A percentile compares a stretch with the other conserved stretches of the same genome.
Evolutionary conservation across 2,113 vertebrate species (phyloP).

Genomic region (Ancistrus triradiatus): DNA sequence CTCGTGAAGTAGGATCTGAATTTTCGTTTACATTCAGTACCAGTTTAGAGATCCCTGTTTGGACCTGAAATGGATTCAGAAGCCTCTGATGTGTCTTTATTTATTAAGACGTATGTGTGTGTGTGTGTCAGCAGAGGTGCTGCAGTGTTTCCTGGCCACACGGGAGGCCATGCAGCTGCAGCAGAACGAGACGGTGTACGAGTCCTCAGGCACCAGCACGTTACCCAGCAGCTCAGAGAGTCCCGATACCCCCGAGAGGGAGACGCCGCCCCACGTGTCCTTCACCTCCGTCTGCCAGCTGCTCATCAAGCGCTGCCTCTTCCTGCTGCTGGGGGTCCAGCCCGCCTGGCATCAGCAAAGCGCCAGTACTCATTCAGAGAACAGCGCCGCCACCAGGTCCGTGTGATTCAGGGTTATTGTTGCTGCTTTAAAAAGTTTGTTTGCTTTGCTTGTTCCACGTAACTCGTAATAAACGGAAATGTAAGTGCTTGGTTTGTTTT

Average conservation of each 20-base stretch:
- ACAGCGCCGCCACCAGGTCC: slow-evolving; percentile 50
- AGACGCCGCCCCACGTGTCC: slow-evolving; percentile 54
- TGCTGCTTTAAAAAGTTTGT: neutral
- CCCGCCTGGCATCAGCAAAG: slow-evolving; percentile 67
- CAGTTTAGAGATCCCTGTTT: too few species aligned
- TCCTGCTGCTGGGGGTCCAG: slow-evolving; percentile 70
- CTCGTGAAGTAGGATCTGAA: too few species aligned
- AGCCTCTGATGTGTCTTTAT: too few species aligned
- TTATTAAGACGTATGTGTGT: neutral
- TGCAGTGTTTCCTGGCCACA: slow-evolving; percentile 75
- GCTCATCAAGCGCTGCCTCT: slow-evolving; percentile 71
- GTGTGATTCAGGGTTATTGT: neutral
- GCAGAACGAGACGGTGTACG: slow-evolving; percentile 75
- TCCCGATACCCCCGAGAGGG: slow-evolving; percentile 61
- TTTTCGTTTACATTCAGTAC: too few species aligned
- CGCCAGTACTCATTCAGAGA: slow-evolving; percentile 43
- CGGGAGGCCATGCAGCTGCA: slow-evolving; percentile 75
- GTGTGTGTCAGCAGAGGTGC: slow-evolving; percentile 59
- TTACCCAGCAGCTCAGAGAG: slow-evolving; percentile 69
- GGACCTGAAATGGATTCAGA: too few species aligned
- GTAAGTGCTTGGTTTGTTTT: neutral
- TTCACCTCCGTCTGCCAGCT: slow-evolving; percentile 69
- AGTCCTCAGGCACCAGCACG: slow-evolving; percentile 72
- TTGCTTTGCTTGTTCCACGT: too few species aligned
- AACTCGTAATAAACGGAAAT: too few species aligned